Base-by-base conservation (phyloP, 2,888 invertebrate species). In the Candidula unifasciata region DNA sequence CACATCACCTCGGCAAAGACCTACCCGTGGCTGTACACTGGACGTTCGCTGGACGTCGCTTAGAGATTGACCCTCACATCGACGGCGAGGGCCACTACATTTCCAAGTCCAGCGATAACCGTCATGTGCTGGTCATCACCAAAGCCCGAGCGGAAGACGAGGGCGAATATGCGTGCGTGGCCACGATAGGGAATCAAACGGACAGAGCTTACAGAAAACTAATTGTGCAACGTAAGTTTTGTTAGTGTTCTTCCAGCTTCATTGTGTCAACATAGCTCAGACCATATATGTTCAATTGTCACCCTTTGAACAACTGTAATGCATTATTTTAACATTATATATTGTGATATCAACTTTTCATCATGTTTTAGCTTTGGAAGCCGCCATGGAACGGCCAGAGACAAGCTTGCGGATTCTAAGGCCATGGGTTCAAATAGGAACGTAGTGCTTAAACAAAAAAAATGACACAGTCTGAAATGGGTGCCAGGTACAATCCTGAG, bases 81-180 rank as follows among this genome's bases (percentile, higher is more conserved):
- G 78, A 76, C 6, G 76, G 71, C 37, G 77, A 82, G 27, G 73
- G 76, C 33, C 88, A 89, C 84, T 91, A 89, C 83, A 69, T 77
- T 44, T 69, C 82, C 44, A 83, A 87, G 35, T 81, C 84, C 30
- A 89, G 88, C 77, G 88, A 88, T 52, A 82, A 86, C 21, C 89
- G 89, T 8, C 89, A 90, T 80, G 88, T 87, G 21, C 86, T 91
- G 44, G 79, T 87, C 80, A 89, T 91, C 64, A 86, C 85, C 18
- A 87, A 88, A 76, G 89, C 89, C 8, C 82, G 88, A 24, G 83
- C 85, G 6, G 86, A 84, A 10, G 91, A 91, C 73, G 88, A 87
- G 21, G 91, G 91, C 3, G 84, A 85, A 10, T 91, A 91, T 85
- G 87, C 89, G 0, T 91, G 91, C 85, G 86, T 90, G 60, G 90